phyloP scores from a whole-genome alignment of 2,113 vertebrate genomes.

The Pycnonotus jocosus region DNA sequence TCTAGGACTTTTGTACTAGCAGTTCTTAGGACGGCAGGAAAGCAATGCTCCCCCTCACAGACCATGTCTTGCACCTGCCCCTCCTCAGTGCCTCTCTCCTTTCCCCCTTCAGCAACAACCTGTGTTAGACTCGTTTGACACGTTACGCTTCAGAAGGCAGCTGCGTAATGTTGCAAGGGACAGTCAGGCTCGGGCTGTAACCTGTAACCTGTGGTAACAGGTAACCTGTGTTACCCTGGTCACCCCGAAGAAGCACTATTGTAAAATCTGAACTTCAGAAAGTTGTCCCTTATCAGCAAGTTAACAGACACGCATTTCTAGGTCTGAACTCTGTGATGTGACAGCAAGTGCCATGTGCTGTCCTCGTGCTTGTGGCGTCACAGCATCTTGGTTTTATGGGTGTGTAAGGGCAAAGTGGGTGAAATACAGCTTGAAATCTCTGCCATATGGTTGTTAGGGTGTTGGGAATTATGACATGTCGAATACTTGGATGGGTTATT shows the following conservation, averaged over 20 bases:
- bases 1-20: not conserved
- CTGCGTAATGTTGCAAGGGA: not conserved
- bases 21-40: not conserved
- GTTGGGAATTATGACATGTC: not conserved
- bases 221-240: not conserved
- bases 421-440: not conserved
- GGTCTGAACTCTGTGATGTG: not conserved
- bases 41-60: not conserved
- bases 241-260: not conserved
- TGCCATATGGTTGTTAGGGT: fast-evolving
- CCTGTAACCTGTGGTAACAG: not conserved
- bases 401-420: not conserved
- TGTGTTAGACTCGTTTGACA: not conserved
- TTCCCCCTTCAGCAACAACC: not conserved
- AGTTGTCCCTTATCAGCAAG: not conserved
- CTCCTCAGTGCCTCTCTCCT: not conserved
- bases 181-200: too few relatives aligned
- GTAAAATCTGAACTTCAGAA: not conserved
- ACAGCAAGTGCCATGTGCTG: not conserved
- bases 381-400: not conserved
- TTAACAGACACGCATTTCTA: not conserved
- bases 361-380: fast-evolving
- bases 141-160: not conserved
- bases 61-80: not conserved
- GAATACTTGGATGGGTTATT: not conserved